Conservation (phyloP, 2,113 vertebrate species). For the Euleptes europaea region DNA sequence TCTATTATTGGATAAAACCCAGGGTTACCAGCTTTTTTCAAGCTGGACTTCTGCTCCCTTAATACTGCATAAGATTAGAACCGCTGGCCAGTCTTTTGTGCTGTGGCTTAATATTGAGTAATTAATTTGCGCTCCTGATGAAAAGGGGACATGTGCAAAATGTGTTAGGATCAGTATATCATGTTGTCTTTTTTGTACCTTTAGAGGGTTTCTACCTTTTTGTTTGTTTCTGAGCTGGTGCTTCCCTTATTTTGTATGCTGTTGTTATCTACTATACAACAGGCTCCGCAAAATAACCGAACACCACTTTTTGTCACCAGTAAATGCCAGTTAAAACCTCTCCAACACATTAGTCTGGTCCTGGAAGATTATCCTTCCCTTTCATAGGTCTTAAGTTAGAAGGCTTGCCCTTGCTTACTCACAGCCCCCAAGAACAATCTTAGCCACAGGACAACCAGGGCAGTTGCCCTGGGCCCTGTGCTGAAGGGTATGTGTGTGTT, state of each 20-base stretch:
- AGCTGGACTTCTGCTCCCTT: not conserved
- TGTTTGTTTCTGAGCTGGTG: not conserved
- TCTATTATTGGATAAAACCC: not conserved
- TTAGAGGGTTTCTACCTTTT: not conserved
- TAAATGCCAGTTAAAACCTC: not conserved
- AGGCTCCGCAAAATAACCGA: not conserved
- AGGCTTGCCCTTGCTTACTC: not conserved
- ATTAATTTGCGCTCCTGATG: not conserved
- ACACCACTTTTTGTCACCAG: not conserved
- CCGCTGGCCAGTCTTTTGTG: not conserved
- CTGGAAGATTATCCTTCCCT: not conserved
- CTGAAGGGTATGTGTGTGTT: too few species aligned
- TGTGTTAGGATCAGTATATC: not conserved
- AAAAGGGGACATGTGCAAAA: not conserved
- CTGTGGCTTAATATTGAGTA: not conserved
- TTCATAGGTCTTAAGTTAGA: not conserved
- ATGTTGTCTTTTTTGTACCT: not conserved
- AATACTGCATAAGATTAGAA: not conserved
- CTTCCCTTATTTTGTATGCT: not conserved
- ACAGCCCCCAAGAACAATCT: not conserved
- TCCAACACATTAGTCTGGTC: not conserved
- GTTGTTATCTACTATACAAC: not conserved
- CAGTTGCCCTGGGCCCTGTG: not conserved
- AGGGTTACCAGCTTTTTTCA: not conserved
- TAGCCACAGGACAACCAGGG: not conserved